These are phyloP conservation scores for Armadillidium nasatum DNA, from an alignment of 1,140 invertebrate species.

Conservation along the genomic window DNA sequence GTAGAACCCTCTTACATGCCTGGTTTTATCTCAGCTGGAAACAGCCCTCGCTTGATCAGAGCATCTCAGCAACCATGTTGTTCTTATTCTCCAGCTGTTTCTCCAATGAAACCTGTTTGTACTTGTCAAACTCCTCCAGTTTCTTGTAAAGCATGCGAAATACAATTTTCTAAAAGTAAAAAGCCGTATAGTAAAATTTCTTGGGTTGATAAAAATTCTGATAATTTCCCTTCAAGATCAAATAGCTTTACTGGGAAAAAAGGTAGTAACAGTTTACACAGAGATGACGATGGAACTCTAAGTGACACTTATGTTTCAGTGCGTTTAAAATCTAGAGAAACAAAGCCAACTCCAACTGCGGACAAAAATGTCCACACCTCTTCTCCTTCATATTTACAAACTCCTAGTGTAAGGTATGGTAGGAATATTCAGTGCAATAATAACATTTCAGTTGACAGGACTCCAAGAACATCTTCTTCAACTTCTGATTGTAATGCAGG, in stretches of 20 bases:
- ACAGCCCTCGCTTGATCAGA: slow-evolving; percentile 20
- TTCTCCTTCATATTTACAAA: neutral
- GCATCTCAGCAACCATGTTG: slow-evolving; percentile 5
- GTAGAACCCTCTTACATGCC: neutral
- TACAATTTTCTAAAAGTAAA: neutral
- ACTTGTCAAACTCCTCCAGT: slow-evolving; percentile 27
- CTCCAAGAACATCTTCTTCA: neutral
- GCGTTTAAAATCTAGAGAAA: slow-evolving; percentile 12
- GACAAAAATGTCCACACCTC: neutral
- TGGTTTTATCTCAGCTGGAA: neutral
- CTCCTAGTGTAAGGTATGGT: no score
- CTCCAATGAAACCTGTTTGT: slow-evolving; percentile 28
- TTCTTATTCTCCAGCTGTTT: slow-evolving; percentile 12
- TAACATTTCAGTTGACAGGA: neutral
- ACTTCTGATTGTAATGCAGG: neutral
- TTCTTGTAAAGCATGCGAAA: slow-evolving; percentile 31
- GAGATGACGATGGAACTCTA: slow-evolving; percentile 34
- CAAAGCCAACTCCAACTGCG: neutral
- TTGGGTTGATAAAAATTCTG: slow-evolving; percentile 8
- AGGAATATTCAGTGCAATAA: neutral
- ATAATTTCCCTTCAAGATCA: slow-evolving; percentile 22
- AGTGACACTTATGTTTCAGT: slow-evolving; percentile 37
- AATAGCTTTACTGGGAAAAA: slow-evolving; percentile 30
- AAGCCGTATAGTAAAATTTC: slow-evolving; percentile 17
- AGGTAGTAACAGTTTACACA: neutral